Evolutionary conservation across 2,113 vertebrate species (phyloP).

Genomic region (Pomatostomus ruficeps): DNA sequence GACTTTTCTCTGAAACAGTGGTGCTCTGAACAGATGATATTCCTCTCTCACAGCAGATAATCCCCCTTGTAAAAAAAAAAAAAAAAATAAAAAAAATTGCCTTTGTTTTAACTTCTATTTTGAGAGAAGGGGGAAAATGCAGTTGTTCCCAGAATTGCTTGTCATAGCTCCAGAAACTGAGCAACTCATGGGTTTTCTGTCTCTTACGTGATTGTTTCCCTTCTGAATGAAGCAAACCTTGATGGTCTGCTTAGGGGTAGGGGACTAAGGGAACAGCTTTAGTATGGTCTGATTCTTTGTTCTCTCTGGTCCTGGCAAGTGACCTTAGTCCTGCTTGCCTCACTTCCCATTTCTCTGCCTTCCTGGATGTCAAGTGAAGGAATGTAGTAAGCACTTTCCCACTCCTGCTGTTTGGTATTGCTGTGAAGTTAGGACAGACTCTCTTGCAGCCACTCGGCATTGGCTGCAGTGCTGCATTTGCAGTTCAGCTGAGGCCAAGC

Average conservation of each 20-base stretch:
- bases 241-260: not conserved
- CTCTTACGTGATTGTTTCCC: not conserved
- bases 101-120: not conserved
- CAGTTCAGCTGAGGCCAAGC: not conserved
- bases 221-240: not conserved
- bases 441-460: not conserved
- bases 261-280: not conserved
- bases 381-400: not conserved
- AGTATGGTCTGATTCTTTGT: not conserved
- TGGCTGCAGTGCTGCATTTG: not conserved
- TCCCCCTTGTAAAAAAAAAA: not conserved
- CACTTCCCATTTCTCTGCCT: not conserved
- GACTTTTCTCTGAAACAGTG: not conserved
- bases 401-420: not conserved
- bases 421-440: not conserved
- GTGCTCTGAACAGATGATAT: not conserved
- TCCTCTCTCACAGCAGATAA: not conserved
- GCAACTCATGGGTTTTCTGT: not conserved
- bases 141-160: not conserved
- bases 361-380: not conserved
- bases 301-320: not conserved
- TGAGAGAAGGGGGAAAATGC: not conserved
- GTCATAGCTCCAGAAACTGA: not conserved
- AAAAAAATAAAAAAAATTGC: accelerated
- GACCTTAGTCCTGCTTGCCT: not conserved